Conservation (phyloP, 2,113 vertebrate genomes). For the Oreochromis niloticus region DNA sequence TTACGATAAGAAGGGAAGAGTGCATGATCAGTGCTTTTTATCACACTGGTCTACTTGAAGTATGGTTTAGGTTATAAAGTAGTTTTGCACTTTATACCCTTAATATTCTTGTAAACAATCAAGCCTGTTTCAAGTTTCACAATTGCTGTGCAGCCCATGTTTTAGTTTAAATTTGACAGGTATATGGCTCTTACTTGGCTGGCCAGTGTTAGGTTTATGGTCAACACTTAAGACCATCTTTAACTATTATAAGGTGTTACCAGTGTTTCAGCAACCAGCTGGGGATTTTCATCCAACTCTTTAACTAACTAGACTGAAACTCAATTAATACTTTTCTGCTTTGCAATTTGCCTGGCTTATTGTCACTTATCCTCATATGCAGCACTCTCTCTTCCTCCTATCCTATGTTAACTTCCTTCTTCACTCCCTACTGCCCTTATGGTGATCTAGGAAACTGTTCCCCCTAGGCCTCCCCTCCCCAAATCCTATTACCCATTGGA, state of each 20-base stretch:
- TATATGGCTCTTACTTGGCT: not conserved
- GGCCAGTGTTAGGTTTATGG: not conserved
- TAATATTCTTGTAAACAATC: not conserved
- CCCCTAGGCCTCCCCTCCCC: constrained; percentile 93
- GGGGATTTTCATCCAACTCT: not conserved
- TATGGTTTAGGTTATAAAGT: not conserved
- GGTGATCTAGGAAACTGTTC: constrained; percentile 83
- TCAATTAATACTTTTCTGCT: constrained; percentile 20
- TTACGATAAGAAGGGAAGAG: not conserved
- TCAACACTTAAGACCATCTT: not conserved
- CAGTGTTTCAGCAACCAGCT: not conserved
- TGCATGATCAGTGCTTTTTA: not conserved
- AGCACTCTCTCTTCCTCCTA: constrained; percentile 42
- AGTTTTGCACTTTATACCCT: not conserved
- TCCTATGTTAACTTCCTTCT: not conserved
- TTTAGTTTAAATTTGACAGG: not conserved
- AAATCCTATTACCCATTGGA: constrained; percentile 93
- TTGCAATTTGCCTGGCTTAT: constrained; percentile 53
- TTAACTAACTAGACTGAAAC: not conserved
- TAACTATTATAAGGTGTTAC: not conserved
- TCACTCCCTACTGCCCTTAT: not conserved
- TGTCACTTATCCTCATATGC: constrained; percentile 52
- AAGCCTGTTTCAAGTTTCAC: not conserved
- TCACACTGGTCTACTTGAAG: not conserved
- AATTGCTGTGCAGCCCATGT: not conserved